These are phyloP conservation scores for Chelonus formosanus DNA, from an alignment of 2,888 invertebrate species.

Conservation along the genomic window DNA sequence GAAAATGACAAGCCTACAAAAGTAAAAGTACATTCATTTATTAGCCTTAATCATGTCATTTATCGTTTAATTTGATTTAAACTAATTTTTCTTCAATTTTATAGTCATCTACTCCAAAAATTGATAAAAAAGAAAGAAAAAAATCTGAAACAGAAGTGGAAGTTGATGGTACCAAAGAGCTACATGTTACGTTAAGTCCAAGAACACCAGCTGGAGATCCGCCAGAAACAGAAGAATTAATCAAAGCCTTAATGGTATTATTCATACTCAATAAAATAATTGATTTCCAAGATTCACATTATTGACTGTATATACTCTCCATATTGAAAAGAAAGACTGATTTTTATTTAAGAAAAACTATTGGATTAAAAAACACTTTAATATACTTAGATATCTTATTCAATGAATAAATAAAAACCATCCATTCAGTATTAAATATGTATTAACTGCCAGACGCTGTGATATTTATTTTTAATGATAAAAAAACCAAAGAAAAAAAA, in stretches of 20 bases:
- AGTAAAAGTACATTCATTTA: slow-evolving; percentile 31
- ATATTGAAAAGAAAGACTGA: too few species aligned
- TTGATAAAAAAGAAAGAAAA: slow-evolving; percentile 54
- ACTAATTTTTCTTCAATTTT: background rate
- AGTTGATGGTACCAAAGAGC: slow-evolving; percentile 78
- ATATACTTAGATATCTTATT: too few species aligned
- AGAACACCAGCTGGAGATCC: slow-evolving; percentile 84
- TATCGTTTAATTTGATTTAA: background rate
- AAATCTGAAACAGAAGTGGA: slow-evolving; percentile 69
- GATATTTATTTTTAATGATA: too few species aligned
- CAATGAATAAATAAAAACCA: too few species aligned
- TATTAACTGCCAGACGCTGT: too few species aligned
- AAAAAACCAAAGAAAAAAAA: too few species aligned
- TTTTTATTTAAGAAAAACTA: too few species aligned
- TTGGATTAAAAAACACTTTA: too few species aligned
- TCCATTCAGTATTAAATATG: too few species aligned
- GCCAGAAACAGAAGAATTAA: slow-evolving; percentile 91
- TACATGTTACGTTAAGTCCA: slow-evolving; percentile 81
- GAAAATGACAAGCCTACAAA: slow-evolving; percentile 55
- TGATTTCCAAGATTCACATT: background rate
- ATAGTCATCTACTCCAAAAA: slow-evolving; percentile 13
- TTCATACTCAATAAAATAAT: slow-evolving; percentile 7
- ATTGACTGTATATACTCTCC: too few species aligned
- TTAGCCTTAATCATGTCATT: background rate
- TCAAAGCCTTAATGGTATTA: slow-evolving; percentile 74